A percentile compares a stretch with the other conserved stretches of the same genome.
Evolutionary conservation across 2,888 invertebrate species (phyloP).

Genomic region (Pseudococcus jackbeardsleyi): DNA sequence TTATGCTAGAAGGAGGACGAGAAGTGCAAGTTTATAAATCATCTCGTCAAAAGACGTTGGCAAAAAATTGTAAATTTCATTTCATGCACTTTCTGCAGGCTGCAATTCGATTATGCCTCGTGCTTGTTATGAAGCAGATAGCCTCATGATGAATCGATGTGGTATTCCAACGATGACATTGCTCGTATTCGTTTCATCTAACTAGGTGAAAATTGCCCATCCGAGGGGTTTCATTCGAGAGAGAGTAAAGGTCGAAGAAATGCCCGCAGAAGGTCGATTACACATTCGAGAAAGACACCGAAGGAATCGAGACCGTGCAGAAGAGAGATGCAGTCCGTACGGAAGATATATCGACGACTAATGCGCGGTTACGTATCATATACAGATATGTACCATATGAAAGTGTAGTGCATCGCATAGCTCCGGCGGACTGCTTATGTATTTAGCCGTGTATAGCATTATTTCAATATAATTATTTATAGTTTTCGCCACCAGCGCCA

Average conservation of each 20-base stretch:
- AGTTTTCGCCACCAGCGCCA: slow-evolving; percentile 63
- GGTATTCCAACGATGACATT: too few species aligned
- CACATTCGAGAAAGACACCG: background rate
- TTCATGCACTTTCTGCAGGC: too few species aligned
- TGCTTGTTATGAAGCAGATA: too few species aligned
- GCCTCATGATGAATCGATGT: too few species aligned
- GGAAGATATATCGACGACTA: background rate
- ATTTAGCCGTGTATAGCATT: slow-evolving; percentile 31
- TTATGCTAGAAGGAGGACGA: too few species aligned
- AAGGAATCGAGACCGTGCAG: background rate
- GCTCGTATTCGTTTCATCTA: background rate
- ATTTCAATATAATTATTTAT: slow-evolving; percentile 63
- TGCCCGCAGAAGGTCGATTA: background rate
- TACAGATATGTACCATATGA: background rate
- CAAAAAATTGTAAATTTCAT: too few species aligned
- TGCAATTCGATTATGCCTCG: too few species aligned
- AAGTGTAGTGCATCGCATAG: background rate
- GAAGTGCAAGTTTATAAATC: too few species aligned
- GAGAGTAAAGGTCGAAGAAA: background rate
- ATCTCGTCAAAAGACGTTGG: too few species aligned
- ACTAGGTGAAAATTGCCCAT: background rate
- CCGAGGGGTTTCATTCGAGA: background rate
- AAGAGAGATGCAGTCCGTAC: background rate
- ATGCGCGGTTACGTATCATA: slow-evolving; percentile 9
- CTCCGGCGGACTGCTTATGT: slow-evolving; percentile 10